Evolutionary conservation across 2,888 invertebrate species (phyloP).

Genomic region (Trachelus tabidus): DNA sequence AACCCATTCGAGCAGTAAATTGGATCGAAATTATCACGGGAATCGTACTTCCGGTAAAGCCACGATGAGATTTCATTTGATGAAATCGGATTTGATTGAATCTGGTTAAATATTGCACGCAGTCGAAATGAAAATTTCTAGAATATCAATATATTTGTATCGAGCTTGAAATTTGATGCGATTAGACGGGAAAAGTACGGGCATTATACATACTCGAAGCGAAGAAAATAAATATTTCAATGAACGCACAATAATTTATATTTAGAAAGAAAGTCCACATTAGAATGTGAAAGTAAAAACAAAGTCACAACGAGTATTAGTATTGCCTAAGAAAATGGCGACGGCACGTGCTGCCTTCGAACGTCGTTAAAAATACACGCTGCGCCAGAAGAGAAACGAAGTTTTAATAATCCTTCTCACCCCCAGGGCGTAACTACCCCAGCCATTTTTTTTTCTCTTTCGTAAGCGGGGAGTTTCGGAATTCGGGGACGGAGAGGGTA

Average conservation of each 20-base stretch:
- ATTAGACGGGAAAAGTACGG: neutral
- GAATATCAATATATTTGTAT: neutral
- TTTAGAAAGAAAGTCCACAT: neutral
- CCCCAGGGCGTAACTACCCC: neutral
- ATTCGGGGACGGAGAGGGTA: neutral
- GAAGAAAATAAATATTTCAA: neutral
- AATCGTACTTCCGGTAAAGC: neutral
- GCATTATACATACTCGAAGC: neutral
- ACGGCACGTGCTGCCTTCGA: neutral
- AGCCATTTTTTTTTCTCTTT: neutral
- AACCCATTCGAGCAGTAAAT: neutral
- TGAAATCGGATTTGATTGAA: neutral
- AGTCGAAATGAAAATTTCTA: neutral
- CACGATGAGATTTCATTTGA: neutral
- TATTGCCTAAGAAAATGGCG: neutral
- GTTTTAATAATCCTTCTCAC: neutral
- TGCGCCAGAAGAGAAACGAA: neutral
- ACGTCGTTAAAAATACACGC: neutral
- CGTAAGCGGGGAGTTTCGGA: neutral
- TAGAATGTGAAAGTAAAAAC: neutral
- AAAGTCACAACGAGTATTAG: neutral
- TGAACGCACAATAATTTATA: neutral
- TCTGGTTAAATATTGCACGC: neutral
- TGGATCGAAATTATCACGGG: neutral
- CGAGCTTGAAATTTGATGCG: neutral